A percentile compares a stretch with the other conserved stretches of the same genome.
Evolutionary conservation across 2,888 invertebrate species (phyloP).

Genomic region (Dorcus parallelipipedus): DNA sequence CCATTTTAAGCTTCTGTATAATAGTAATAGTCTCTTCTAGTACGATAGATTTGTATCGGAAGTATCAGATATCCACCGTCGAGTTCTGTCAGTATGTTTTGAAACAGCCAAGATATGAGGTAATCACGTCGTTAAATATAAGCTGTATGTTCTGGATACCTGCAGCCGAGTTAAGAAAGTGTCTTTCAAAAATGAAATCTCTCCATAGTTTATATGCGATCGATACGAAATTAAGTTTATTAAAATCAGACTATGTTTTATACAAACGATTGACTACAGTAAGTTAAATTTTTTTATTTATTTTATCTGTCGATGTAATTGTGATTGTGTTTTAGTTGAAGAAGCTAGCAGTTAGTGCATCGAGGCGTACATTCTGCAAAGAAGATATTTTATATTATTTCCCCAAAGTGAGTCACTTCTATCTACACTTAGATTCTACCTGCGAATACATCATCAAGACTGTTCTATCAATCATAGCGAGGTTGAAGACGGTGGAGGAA

Average conservation of each 20-base stretch:
- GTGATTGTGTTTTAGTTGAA: slow-evolving; percentile 4
- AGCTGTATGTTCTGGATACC: slow-evolving; percentile 12
- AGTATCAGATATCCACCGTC: slow-evolving; percentile 3
- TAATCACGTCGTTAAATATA: slow-evolving; percentile 5
- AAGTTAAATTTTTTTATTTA: background rate
- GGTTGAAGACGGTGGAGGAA: slow-evolving; percentile 4
- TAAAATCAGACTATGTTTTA: slow-evolving; percentile 4
- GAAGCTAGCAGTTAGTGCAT: slow-evolving; percentile 7
- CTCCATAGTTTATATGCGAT: slow-evolving; percentile 6
- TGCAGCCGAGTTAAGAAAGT: slow-evolving; percentile 11
- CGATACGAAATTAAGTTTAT: slow-evolving; percentile 9
- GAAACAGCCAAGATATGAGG: slow-evolving; percentile 4
- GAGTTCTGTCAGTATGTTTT: too few species aligned
- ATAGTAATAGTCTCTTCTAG: background rate
- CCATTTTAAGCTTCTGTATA: background rate
- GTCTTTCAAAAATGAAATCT: background rate
- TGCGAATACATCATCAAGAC: slow-evolving; percentile 1
- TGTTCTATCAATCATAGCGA: background rate
- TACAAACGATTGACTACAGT: slow-evolving; percentile 6
- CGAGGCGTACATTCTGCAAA: slow-evolving; percentile 9
- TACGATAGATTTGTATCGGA: slow-evolving; percentile 4
- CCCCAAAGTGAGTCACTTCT: slow-evolving; percentile 12
- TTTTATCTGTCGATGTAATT: background rate
- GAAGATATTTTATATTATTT: slow-evolving; percentile 7
- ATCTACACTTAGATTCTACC: slow-evolving; percentile 6